phyloP scores from a whole-genome alignment of 2,888 invertebrate genomes.

The Nezara viridula region DNA sequence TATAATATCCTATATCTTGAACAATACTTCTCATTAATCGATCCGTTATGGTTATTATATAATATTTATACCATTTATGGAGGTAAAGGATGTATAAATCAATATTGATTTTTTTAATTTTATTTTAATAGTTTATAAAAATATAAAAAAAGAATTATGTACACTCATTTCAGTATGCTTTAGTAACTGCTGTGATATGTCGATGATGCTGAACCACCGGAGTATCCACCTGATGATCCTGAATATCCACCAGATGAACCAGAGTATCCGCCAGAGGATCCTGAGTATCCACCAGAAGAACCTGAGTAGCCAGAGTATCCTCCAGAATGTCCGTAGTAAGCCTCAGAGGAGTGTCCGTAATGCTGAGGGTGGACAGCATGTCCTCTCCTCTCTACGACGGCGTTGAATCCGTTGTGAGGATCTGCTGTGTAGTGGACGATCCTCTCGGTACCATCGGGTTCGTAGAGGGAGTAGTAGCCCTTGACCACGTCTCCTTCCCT shows the following conservation, averaged over 20 bases:
- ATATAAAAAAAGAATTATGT: not conserved
- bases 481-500: constrained; percentile 50
- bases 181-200: not conserved
- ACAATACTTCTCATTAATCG: no score
- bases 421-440: constrained; percentile 54
- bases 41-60: no score
- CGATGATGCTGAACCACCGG: not conserved
- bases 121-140: not conserved
- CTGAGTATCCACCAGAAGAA: not conserved
- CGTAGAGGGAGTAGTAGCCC: constrained; percentile 51
- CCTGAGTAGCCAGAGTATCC: not conserved
- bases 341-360: constrained; percentile 39
- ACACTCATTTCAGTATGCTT: not conserved
- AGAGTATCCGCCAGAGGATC: not conserved
- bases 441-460: constrained; percentile 52
- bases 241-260: not conserved
- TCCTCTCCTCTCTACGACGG: constrained; percentile 65
- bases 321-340: not conserved
- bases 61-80: no score
- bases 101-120: no score
- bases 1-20: no score
- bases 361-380: constrained; percentile 39
- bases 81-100: no score
- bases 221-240: not conserved
- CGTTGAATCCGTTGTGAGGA: constrained; percentile 66